Conservation (phyloP, 2,797 vertebrate species). For the Syngnathus acus region DNA sequence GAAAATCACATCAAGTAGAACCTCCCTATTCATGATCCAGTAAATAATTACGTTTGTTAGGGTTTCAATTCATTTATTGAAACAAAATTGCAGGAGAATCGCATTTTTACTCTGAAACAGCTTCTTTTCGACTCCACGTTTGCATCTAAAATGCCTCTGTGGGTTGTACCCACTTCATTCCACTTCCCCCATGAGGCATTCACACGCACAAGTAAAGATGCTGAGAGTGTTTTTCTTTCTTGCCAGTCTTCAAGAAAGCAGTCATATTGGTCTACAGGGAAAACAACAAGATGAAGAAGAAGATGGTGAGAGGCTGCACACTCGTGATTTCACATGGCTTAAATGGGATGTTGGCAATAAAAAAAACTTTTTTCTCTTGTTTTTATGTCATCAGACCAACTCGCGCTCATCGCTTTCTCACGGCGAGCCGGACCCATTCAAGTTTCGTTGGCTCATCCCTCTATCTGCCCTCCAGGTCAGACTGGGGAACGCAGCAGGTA, state of each 20-base stretch:
- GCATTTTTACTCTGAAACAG: neutral
- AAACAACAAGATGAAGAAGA: constrained; percentile 92
- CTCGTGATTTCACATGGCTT: constrained; percentile 8
- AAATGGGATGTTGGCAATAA: constrained; percentile 3
- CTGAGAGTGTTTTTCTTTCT: constrained; percentile 38
- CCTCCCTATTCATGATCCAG: too few relatives aligned
- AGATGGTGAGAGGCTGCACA: constrained; percentile 73
- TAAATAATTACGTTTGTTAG: too few relatives aligned
- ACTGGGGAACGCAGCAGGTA: constrained; percentile 90
- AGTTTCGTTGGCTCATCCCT: constrained; percentile 95
- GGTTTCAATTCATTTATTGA: too few relatives aligned
- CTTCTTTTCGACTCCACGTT: constrained; percentile 35
- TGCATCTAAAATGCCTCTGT: constrained; percentile 42
- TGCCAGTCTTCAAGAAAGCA: constrained; percentile 92
- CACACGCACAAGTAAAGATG: constrained; percentile 41
- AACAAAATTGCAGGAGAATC: neutral
- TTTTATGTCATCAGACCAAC: constrained; percentile 57
- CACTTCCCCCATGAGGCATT: constrained; percentile 36
- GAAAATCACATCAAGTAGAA: too few relatives aligned
- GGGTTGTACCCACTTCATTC: constrained; percentile 22
- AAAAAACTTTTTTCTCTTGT: neutral
- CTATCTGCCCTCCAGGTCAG: constrained; percentile 90
- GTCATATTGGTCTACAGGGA: constrained; percentile 94
- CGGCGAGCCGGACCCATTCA: constrained; percentile 85
- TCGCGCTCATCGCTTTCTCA: constrained; percentile 75